These are phyloP conservation scores for Ditula angustiorana DNA, from an alignment of 2,888 invertebrate genomes.

Conservation along the genomic window DNA sequence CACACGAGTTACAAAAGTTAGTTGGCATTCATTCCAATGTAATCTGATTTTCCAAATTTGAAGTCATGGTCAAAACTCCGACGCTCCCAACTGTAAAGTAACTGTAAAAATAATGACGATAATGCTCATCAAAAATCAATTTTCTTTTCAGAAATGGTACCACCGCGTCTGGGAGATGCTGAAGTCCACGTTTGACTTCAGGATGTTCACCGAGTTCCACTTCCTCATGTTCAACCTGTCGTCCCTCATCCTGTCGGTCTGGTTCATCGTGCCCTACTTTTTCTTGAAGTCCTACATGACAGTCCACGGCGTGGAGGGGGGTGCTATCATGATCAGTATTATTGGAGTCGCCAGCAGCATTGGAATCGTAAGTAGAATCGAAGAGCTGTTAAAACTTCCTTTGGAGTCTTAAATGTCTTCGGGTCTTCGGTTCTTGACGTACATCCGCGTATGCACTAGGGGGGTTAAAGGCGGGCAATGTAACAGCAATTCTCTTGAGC, in stretches of 20 bases:
- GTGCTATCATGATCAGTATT: slow-evolving; percentile 92
- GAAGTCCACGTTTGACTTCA: slow-evolving; percentile 91
- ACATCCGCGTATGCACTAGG: too few species aligned
- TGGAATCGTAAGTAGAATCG: slow-evolving; percentile 92
- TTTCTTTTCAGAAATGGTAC: slow-evolving; percentile 88
- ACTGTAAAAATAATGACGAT: too few species aligned
- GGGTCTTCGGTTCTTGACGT: too few species aligned
- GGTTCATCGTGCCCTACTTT: slow-evolving; percentile 98
- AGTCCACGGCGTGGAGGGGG: slow-evolving; percentile 87
- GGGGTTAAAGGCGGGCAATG: too few species aligned
- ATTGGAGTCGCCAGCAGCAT: slow-evolving; percentile 95
- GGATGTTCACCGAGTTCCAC: slow-evolving; percentile 91
- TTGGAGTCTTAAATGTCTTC: too few species aligned
- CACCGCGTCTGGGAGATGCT: slow-evolving; percentile 87
- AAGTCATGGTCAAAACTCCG: too few species aligned
- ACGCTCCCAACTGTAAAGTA: too few species aligned
- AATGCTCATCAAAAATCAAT: neutral
- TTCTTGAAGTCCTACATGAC: slow-evolving; percentile 88
- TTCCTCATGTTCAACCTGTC: slow-evolving; percentile 93
- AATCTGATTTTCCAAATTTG: too few species aligned
- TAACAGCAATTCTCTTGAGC: too few species aligned
- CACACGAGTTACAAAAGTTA: too few species aligned
- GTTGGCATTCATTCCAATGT: too few species aligned
- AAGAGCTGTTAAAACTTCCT: too few species aligned
- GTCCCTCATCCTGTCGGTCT: slow-evolving; percentile 94